Conservation (phyloP, 1,140 invertebrate genomes). For the Brachionus sp. region DNA sequence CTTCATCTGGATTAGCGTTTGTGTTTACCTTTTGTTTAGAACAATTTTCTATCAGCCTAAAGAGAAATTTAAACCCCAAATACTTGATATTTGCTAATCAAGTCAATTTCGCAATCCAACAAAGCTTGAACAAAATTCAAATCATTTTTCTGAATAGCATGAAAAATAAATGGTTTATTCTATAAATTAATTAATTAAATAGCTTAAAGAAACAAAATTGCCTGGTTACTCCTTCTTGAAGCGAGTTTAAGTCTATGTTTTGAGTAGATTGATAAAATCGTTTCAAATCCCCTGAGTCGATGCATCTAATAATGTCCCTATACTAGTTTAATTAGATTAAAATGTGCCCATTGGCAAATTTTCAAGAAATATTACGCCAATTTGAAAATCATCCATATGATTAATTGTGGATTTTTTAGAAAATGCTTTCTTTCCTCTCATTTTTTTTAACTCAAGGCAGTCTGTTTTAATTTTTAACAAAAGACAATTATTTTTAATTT, state of each 20-base stretch:
- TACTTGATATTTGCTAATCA: constrained; percentile 18
- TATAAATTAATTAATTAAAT: not conserved
- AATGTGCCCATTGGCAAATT: not conserved
- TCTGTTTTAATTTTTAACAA: constrained; percentile 11
- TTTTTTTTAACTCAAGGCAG: not conserved
- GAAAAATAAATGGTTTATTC: constrained; percentile 46
- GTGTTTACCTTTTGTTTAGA: not conserved
- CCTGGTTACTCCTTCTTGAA: constrained; percentile 20
- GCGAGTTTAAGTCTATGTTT: constrained; percentile 7
- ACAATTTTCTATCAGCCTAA: not conserved
- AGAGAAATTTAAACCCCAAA: not conserved
- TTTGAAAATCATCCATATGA: constrained; percentile 28
- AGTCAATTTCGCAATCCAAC: constrained; percentile 27
- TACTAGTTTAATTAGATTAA: not conserved
- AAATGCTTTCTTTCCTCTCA: not conserved
- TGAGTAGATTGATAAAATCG: not conserved
- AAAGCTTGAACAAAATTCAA: constrained; percentile 16
- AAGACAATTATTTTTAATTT: constrained; percentile 24
- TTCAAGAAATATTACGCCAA: not conserved
- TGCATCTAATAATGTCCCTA: not conserved
- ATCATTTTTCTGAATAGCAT: constrained; percentile 36
- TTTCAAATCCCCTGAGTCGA: constrained; percentile 4
- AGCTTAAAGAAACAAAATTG: not conserved
- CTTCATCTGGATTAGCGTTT: not conserved
- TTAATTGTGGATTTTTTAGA: not conserved